Conservation (phyloP, 1,140 invertebrate genomes). For the Planococcus citri region DNA sequence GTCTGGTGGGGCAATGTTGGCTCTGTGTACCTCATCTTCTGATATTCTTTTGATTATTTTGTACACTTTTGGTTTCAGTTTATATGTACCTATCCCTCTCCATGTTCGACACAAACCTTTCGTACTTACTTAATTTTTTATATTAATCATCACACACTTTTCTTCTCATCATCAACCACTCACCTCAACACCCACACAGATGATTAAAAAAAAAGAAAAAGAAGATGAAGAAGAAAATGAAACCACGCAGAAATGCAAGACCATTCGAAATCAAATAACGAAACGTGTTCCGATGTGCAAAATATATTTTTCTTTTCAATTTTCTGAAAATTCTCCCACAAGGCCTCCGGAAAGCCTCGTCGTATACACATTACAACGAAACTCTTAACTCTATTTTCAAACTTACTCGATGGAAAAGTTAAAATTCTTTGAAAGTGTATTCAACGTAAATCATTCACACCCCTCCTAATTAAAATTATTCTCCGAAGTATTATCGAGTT, state of each 20-base stretch:
- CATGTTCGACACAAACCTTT: no score
- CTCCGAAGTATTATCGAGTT: constrained; percentile 16
- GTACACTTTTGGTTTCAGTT: no score
- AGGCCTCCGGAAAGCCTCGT: neutral
- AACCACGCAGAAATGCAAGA: neutral
- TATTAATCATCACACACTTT: no score
- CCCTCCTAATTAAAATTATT: constrained; percentile 20
- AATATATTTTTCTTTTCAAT: neutral
- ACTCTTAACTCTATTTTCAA: neutral
- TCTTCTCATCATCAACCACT: no score
- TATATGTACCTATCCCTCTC: no score
- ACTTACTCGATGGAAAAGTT: neutral
- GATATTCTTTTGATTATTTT: no score
- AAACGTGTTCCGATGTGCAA: neutral
- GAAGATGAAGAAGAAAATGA: neutral
- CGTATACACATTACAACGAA: no score
- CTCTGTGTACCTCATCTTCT: no score
- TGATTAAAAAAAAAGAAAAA: no score
- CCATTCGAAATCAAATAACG: neutral
- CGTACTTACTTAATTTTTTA: no score
- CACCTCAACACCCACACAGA: no score
- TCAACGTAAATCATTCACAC: constrained; percentile 13
- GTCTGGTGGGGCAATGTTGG: no score
- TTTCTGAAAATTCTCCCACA: neutral
- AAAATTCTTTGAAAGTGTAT: constrained; percentile 9